Conservation (phyloP, 2,797 vertebrate species). For the Hypotaenidia philippensis region DNA sequence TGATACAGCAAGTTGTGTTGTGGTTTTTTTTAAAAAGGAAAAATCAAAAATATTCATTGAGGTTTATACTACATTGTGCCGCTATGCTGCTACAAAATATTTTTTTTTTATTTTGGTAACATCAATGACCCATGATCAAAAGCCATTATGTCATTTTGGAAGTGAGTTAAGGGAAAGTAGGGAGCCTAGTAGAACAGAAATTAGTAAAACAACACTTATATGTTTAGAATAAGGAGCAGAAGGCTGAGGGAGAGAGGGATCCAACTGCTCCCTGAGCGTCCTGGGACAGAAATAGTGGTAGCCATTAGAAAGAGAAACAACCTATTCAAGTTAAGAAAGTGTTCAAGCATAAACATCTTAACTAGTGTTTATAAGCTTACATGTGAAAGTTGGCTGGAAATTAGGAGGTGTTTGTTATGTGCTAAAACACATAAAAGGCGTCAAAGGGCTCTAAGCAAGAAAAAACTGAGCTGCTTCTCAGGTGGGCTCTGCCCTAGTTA, state of each 20-base stretch:
- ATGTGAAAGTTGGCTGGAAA: neutral
- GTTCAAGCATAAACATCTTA: neutral
- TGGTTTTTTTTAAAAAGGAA: neutral
- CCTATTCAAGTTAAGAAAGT: neutral
- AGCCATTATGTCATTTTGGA: neutral
- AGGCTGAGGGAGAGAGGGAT: neutral
- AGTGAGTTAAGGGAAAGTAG: neutral
- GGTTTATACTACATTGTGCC: neutral
- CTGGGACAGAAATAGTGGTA: neutral
- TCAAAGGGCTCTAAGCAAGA: neutral
- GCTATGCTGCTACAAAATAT: neutral
- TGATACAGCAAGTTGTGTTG: neutral
- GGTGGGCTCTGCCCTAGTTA: neutral
- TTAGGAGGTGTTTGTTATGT: neutral
- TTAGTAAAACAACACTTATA: neutral
- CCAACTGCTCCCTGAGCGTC: neutral
- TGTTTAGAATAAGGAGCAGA: neutral
- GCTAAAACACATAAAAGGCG: neutral
- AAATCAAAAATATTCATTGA: neutral
- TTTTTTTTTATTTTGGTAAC: neutral
- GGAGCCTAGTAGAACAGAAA: neutral
- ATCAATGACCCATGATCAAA: neutral
- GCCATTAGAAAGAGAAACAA: neutral
- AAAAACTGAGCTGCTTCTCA: neutral
- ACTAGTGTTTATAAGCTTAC: neutral